These are phyloP conservation scores for Virgularia gustaviana DNA, from an alignment of 92 coral and sea anemone genomes.

Conservation along the genomic window DNA sequence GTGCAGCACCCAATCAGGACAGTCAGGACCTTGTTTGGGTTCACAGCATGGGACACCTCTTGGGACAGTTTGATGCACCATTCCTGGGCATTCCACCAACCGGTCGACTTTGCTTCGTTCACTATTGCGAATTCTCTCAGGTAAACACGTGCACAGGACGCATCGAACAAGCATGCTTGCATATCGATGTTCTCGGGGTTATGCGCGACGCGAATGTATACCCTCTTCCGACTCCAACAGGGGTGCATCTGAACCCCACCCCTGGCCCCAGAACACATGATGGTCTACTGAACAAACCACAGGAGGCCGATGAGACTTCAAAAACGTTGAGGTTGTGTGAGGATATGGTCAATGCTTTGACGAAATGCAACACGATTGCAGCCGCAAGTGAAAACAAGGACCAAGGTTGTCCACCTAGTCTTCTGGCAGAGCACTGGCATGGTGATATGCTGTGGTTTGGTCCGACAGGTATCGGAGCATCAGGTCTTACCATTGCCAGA, in stretches of 20 bases:
- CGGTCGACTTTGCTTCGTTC: background rate
- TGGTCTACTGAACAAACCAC: background rate
- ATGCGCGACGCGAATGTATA: constrained; percentile 7
- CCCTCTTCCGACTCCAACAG: constrained; percentile 8
- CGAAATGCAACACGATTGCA: background rate
- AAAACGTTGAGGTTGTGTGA: background rate
- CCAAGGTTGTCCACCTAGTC: no score
- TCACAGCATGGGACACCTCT: background rate
- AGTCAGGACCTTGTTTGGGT: no score
- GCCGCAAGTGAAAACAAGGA: background rate
- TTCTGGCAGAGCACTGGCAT: background rate
- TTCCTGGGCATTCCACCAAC: background rate
- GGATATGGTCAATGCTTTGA: background rate
- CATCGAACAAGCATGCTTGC: background rate
- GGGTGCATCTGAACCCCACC: background rate
- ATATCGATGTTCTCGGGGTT: constrained; percentile 16
- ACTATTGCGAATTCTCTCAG: constrained; percentile 13
- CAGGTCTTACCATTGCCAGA: background rate
- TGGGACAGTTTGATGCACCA: background rate
- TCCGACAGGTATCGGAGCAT: constrained; percentile 14
- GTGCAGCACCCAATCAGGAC: no score
- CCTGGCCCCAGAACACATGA: background rate
- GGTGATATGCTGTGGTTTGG: constrained; percentile 13
- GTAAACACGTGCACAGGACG: background rate
- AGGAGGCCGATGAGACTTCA: background rate